phyloP scores from a whole-genome alignment of 2,113 vertebrate species.

The Gnathonemus longibarbis region DNA sequence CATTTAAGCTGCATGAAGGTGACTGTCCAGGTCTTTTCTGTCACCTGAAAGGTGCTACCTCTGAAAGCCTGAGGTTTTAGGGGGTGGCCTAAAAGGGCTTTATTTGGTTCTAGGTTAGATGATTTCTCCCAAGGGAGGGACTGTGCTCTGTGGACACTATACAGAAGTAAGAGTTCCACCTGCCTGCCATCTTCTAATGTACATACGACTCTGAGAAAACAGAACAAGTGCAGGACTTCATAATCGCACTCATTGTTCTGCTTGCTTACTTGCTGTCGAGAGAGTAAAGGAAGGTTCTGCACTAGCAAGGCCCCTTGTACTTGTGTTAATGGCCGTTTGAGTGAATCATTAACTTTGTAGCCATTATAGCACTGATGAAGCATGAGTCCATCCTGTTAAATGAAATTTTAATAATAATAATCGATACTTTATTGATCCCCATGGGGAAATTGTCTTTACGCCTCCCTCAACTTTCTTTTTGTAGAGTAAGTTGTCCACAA shows the following conservation, averaged over 20 bases:
- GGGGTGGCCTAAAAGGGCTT: constrained; percentile 16
- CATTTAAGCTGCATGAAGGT: neutral
- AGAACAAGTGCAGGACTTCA: neutral
- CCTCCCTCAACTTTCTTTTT: too few relatives aligned
- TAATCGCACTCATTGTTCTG: neutral
- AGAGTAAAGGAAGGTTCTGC: neutral
- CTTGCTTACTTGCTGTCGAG: neutral
- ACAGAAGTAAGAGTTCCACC: neutral
- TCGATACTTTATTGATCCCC: too few relatives aligned
- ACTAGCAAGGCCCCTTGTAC: neutral
- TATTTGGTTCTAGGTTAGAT: constrained; percentile 13
- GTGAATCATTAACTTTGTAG: neutral
- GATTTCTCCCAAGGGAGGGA: constrained; percentile 24
- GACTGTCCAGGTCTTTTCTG: neutral
- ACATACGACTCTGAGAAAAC: neutral
- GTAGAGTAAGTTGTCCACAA: too few relatives aligned
- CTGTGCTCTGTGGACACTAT: constrained; percentile 3
- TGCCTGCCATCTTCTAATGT: neutral
- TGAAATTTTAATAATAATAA: neutral
- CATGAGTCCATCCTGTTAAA: neutral
- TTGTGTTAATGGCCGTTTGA: neutral
- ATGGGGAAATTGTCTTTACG: too few relatives aligned
- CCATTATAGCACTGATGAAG: neutral
- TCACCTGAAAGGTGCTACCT: neutral
- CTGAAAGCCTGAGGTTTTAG: neutral